phyloP scores from a whole-genome alignment of 2,113 vertebrate genomes.

The Erythrolamprus reginae region DNA sequence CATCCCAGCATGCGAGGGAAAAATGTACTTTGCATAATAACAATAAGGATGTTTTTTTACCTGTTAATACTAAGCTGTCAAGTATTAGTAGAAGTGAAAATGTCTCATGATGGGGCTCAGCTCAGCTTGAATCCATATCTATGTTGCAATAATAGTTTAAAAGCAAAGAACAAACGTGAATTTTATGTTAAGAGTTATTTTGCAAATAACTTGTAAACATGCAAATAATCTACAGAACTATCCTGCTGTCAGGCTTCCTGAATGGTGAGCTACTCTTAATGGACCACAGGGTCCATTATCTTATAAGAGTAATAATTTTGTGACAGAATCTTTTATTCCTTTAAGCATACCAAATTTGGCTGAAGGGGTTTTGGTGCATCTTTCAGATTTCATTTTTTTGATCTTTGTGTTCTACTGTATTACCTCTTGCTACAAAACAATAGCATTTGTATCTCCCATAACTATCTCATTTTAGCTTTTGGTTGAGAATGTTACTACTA shows the following conservation, averaged over 20 bases:
- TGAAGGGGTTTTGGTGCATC: background rate
- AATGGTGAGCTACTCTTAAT: background rate
- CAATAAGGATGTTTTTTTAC: background rate
- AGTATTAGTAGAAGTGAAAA: background rate
- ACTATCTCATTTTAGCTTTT: background rate
- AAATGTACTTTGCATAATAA: constrained; percentile 8
- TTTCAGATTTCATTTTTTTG: background rate
- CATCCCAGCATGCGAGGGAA: background rate
- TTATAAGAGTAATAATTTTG: background rate
- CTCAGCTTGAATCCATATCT: constrained; percentile 5
- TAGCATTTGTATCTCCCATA: background rate
- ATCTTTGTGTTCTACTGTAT: background rate
- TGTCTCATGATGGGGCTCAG: background rate
- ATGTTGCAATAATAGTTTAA: constrained; percentile 7
- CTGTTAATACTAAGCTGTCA: constrained; percentile 24
- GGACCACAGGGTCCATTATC: background rate
- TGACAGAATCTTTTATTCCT: background rate
- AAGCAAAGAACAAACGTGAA: background rate
- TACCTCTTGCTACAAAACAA: background rate
- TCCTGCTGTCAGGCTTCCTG: background rate
- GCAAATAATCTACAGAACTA: background rate
- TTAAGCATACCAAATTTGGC: background rate
- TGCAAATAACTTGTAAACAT: background rate
- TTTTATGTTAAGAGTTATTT: background rate
- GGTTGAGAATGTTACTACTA: too few relatives aligned